Evolutionary conservation across 2,113 vertebrate species (phyloP), one percentile per base, ranked within the genome.

Genomic region (Camelus dromedarius): DNA sequence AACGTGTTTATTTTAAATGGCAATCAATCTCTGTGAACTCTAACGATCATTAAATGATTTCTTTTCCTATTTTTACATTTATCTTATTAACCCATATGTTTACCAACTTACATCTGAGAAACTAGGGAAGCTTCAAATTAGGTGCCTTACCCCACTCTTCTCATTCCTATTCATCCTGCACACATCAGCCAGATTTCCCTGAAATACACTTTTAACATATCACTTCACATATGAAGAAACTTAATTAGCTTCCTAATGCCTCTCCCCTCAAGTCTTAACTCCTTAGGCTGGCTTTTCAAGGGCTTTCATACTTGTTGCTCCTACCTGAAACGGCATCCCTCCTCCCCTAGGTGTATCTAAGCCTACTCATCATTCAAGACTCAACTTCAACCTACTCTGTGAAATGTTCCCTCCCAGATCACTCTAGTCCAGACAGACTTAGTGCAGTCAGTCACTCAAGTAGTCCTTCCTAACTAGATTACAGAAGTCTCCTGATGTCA

Each of bases 41-140:
- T 76, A 91, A 93, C 89, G 22, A 93, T 81, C 28, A 88, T 38
- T 81, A 85, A 89, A 93, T 81, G 18, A 89, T 58, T 97, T 96
- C 18, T 54, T 58, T 52, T 58, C 14, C 12, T 64, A 62, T n/a
- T 79, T 92, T 93, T 95, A 86, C 26, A 85, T 91, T 92, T 72
- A 96, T 48, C 85, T 28, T 52, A 89, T 82, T 83, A 86, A 86
- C 19, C 2, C 69, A 91, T 52, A 60, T 6, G 91, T 92, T 79
- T 46, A 76, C 58, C 52, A 96, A 10, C 32, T 93, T 42, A 90
- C 7, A 88, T 3, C 0, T 80, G 75, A 97, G 60, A 30, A 95
- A 76, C 3, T 30, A 88, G 2, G 42, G 62, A 93, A 92, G 67
- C 19, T 50, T 89, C n/a, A 35, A 84, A 72, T 72, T 67, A 73